Conservation (phyloP, 2,888 invertebrate genomes). For the Hemicrepidius hirtus region DNA sequence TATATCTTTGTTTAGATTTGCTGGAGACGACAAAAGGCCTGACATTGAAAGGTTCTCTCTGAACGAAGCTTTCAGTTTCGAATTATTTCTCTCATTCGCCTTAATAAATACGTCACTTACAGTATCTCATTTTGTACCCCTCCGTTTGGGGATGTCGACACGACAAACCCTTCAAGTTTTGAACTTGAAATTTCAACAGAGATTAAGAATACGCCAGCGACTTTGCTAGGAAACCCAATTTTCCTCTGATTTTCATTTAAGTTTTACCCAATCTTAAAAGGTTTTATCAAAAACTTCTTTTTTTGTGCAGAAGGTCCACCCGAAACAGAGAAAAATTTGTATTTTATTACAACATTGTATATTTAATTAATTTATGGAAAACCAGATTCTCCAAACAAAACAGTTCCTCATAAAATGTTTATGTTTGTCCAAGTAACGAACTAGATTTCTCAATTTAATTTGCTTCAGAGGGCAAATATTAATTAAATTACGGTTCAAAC, state of each 20-base stretch:
- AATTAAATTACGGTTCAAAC: constrained; percentile 44
- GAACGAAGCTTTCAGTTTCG: constrained; percentile 39
- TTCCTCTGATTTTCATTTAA: background rate
- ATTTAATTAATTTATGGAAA: background rate
- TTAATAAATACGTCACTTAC: constrained; percentile 42
- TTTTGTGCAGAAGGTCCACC: no score
- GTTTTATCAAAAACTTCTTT: constrained; percentile 1
- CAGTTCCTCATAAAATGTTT: constrained; percentile 26
- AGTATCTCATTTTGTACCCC: constrained; percentile 37
- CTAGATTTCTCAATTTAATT: constrained; percentile 42
- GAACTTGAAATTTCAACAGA: constrained; percentile 17
- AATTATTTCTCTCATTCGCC: constrained; percentile 45
- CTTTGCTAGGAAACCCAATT: background rate
- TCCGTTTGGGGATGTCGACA: constrained; percentile 14
- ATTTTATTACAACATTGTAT: no score
- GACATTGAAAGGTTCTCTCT: constrained; percentile 40
- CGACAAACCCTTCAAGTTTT: constrained; percentile 27
- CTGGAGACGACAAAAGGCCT: constrained; percentile 42
- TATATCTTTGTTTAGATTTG: constrained; percentile 48
- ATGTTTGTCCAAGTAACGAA: constrained; percentile 34
- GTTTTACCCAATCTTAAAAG: constrained; percentile 6
- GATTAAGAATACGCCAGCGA: constrained; percentile 8
- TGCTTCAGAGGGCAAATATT: constrained; percentile 42
- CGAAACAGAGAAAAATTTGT: background rate
- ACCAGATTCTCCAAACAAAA: background rate